Conservation (phyloP, 2,797 vertebrate genomes). For the Kryptolebias ocellatus region DNA sequence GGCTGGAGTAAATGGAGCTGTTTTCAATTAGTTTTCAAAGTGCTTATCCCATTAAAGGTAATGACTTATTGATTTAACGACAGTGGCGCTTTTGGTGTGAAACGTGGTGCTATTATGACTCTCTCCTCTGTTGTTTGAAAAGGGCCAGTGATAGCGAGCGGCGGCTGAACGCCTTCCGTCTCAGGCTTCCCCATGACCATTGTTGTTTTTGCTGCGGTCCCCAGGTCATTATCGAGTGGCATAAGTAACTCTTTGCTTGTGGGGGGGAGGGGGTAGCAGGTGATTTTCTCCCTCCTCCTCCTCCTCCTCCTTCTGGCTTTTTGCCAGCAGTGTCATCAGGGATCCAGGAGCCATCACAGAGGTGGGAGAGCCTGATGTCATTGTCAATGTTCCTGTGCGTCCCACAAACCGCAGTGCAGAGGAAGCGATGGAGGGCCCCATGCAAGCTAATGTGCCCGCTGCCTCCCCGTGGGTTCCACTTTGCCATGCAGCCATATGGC, state of each 20-base stretch:
- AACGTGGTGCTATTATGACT: constrained; percentile 87
- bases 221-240: constrained; percentile 69
- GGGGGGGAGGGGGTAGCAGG: constrained; percentile 46
- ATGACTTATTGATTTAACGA: constrained; percentile 99
- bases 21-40: constrained; percentile 99
- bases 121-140: constrained; percentile 71
- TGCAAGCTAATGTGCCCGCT: constrained; percentile 76
- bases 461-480: constrained; percentile 75
- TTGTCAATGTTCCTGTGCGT: constrained; percentile 72
- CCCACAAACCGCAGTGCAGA: constrained; percentile 79
- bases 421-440: constrained; percentile 67
- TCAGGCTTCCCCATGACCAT: constrained; percentile 42
- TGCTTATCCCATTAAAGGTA: constrained; percentile 99
- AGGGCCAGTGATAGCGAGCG: constrained; percentile 43
- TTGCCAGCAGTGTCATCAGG: constrained; percentile 69
- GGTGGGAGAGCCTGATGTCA: constrained; percentile 77
- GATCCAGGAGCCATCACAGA: constrained; percentile 67
- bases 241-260: constrained; percentile 65
- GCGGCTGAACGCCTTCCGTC: constrained; percentile 46
- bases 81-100: constrained; percentile 95
- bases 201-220: constrained; percentile 40
- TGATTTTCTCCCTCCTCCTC: constrained; percentile 51
- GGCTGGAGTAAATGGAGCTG: constrained; percentile 95
- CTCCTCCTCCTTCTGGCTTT: constrained; percentile 47
- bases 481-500: constrained; percentile 78